phyloP scores from a whole-genome alignment of 1,140 invertebrate genomes.

The Ips nitidus region DNA sequence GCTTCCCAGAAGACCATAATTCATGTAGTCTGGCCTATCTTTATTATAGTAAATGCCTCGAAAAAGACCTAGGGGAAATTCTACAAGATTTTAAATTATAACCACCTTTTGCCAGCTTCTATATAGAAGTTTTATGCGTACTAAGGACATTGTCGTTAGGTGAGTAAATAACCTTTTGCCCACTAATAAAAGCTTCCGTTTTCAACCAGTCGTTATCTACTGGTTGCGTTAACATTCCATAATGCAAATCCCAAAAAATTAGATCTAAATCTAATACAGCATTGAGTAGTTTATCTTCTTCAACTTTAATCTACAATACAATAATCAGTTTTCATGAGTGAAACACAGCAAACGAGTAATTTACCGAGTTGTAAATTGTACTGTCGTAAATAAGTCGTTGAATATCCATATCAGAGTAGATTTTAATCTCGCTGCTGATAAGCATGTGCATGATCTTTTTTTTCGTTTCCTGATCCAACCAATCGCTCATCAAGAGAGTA shows the following conservation, averaged over 20 bases:
- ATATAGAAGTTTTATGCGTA: slow-evolving; percentile 25
- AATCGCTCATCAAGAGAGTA: slow-evolving; percentile 33
- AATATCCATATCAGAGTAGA: slow-evolving; percentile 83
- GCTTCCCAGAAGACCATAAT: slow-evolving; percentile 89
- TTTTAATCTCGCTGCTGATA: slow-evolving; percentile 71
- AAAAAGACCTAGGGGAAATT: slow-evolving; percentile 88
- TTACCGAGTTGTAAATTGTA: slow-evolving; percentile 51
- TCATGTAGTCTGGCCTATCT: slow-evolving; percentile 84
- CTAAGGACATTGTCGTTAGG: slow-evolving; percentile 40
- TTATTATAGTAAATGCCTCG: slow-evolving; percentile 86
- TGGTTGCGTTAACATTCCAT: slow-evolving; percentile 62
- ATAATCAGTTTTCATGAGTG: no score
- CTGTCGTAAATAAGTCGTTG: slow-evolving; percentile 54
- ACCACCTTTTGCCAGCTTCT: neutral
- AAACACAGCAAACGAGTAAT: no score
- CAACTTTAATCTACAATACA: slow-evolving; percentile 50
- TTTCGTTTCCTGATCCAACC: slow-evolving; percentile 61
- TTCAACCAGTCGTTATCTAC: slow-evolving; percentile 34
- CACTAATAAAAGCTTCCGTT: slow-evolving; percentile 34
- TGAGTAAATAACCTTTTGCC: slow-evolving; percentile 38
- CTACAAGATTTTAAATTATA: slow-evolving; percentile 50
- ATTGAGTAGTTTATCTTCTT: slow-evolving; percentile 67
- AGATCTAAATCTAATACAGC: slow-evolving; percentile 74
- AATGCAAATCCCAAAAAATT: slow-evolving; percentile 75
- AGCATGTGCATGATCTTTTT: slow-evolving; percentile 76